phyloP scores from a whole-genome alignment of 1,140 invertebrate genomes.

The Drosophila equinoxialis region DNA sequence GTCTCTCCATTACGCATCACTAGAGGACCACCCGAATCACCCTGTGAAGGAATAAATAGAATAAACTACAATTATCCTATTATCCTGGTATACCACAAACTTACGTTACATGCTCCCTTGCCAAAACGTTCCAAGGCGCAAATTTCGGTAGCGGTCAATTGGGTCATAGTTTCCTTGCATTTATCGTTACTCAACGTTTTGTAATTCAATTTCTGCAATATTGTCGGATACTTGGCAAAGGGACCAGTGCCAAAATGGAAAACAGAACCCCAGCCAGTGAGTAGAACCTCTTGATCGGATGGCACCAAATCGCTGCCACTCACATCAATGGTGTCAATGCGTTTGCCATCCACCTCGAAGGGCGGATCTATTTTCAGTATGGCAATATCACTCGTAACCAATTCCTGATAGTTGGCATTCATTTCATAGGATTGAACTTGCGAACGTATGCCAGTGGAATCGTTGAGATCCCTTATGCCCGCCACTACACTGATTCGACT shows the following conservation, averaged over 20 bases:
- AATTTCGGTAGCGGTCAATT: slow-evolving; percentile 83
- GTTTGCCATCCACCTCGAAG: slow-evolving; percentile 67
- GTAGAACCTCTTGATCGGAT: slow-evolving; percentile 59
- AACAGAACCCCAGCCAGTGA: slow-evolving; percentile 80
- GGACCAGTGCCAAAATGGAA: slow-evolving; percentile 75
- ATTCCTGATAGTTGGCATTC: slow-evolving; percentile 74
- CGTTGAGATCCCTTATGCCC: slow-evolving; percentile 79
- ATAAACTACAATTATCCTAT: background rate
- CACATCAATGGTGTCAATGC: slow-evolving; percentile 68
- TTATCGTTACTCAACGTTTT: slow-evolving; percentile 66
- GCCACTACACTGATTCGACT: slow-evolving; percentile 82
- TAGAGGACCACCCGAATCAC: slow-evolving; percentile 90
- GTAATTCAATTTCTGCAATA: slow-evolving; percentile 67
- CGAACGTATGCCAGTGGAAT: slow-evolving; percentile 75
- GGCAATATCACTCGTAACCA: slow-evolving; percentile 81
- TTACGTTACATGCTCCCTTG: slow-evolving; percentile 83
- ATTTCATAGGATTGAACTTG: slow-evolving; percentile 72
- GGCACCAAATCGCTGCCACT: slow-evolving; percentile 61
- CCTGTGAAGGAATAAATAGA: slow-evolving; percentile 83
- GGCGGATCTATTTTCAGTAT: slow-evolving; percentile 77
- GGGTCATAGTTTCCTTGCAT: slow-evolving; percentile 72
- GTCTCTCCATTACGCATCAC: slow-evolving; percentile 65
- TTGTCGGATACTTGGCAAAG: slow-evolving; percentile 70
- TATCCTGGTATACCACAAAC: slow-evolving; percentile 8
- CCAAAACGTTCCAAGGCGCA: slow-evolving; percentile 83